Evolutionary conservation across 2,113 vertebrate genomes (phyloP).

Genomic region (Ascaphus truei): DNA sequence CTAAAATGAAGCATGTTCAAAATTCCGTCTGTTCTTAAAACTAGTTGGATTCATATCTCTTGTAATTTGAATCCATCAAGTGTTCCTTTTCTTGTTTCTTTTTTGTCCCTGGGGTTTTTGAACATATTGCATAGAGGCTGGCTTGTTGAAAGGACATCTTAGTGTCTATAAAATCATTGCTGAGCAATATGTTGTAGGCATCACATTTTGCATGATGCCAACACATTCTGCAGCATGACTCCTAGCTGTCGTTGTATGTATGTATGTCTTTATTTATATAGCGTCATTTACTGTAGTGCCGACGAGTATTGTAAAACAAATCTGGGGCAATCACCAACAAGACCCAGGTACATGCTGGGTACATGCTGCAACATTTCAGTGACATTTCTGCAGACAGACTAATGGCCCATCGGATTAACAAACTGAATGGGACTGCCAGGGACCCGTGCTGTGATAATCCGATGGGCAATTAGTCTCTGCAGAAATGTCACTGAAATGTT

Average conservation of each 20-base stretch:
- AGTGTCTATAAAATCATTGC: constrained; percentile 18
- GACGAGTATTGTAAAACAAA: too few relatives aligned
- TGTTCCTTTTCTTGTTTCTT: neutral
- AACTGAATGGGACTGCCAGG: too few relatives aligned
- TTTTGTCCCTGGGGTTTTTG: neutral
- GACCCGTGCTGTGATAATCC: too few relatives aligned
- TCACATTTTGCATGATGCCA: neutral
- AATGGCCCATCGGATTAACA: too few relatives aligned
- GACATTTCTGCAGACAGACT: too few relatives aligned
- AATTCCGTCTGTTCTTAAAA: neutral
- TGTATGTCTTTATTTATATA: too few relatives aligned
- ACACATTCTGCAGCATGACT: constrained; percentile 7
- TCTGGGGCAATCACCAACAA: too few relatives aligned
- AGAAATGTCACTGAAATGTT: too few relatives aligned
- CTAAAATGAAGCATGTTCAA: neutral
- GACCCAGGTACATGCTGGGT: too few relatives aligned
- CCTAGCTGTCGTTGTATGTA: neutral
- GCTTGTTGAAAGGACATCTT: constrained; percentile 2
- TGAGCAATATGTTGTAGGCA: constrained; percentile 28
- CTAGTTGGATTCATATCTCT: neutral
- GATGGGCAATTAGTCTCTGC: too few relatives aligned
- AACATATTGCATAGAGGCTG: constrained; percentile 13
- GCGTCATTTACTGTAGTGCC: too few relatives aligned
- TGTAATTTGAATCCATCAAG: neutral
- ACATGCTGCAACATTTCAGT: too few relatives aligned